Conservation (phyloP, 1,140 invertebrate genomes). For the Littorina saxatilis region DNA sequence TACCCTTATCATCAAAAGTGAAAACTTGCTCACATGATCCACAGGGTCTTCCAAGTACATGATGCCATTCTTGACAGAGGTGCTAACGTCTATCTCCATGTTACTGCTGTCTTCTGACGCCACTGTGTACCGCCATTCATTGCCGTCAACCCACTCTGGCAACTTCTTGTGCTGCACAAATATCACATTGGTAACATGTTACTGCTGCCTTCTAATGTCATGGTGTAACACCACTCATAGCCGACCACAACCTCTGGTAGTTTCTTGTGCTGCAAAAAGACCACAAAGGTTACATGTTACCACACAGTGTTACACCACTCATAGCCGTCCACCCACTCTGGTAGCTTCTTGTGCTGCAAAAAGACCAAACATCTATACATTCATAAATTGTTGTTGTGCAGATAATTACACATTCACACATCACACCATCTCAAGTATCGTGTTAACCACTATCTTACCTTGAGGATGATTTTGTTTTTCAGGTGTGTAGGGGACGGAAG, state of each 20-base stretch:
- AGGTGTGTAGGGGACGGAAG: conserved; percentile 92
- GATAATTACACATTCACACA: conserved; percentile 70
- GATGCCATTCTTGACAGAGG: conserved; percentile 94
- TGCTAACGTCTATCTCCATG: conserved; percentile 88
- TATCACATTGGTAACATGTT: background rate
- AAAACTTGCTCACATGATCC: conserved; percentile 83
- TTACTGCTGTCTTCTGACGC: conserved; percentile 64
- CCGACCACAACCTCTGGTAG: conserved; percentile 85
- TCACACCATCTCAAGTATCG: conserved; percentile 87
- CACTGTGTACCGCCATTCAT: conserved; percentile 58
- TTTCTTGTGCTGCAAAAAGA: conserved; percentile 86
- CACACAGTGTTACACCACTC: conserved; percentile 47
- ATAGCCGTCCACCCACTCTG: conserved; percentile 82
- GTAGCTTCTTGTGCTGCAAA: conserved; percentile 76
- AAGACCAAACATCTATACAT: conserved; percentile 40
- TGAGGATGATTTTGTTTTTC: conserved; percentile 77
- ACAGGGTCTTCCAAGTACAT: conserved; percentile 92
- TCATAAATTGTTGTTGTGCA: conserved; percentile 52
- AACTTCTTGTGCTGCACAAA: conserved; percentile 88
- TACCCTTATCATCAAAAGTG: too few species aligned
- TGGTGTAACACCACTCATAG: conserved; percentile 48
- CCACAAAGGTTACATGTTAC: background rate
- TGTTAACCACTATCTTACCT: conserved; percentile 78
- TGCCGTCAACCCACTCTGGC: conserved; percentile 83
- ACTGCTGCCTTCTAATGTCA: conserved; percentile 9